Percentiles rank a stretch among this genome's conserved stretches.
These are phyloP conservation scores for Mormoops blainvillei DNA, from an alignment of 2,113 vertebrate species.

Conservation along the genomic window DNA sequence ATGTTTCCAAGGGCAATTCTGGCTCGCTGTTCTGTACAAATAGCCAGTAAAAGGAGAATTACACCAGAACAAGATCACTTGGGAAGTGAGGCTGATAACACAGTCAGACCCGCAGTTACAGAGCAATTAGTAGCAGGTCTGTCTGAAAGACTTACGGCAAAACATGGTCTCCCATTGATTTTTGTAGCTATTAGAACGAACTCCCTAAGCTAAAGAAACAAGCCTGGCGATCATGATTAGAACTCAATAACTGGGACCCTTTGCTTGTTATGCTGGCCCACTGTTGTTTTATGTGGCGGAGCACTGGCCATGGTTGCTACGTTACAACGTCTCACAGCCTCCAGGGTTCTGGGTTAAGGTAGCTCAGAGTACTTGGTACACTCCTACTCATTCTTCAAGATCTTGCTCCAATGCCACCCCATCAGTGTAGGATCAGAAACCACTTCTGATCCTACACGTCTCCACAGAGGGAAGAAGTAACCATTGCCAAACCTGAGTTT, in stretches of 20 bases:
- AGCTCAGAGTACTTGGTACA: too few species aligned
- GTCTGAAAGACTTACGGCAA: conserved; percentile 24
- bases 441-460: neutral
- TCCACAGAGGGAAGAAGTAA: neutral
- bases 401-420: neutral
- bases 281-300: neutral
- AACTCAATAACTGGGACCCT: neutral
- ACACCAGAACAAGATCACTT: neutral
- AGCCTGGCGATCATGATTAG: neutral
- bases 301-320: neutral
- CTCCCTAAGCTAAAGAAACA: neutral
- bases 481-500: neutral
- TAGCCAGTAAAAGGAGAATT: conserved; percentile 36
- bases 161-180: conserved; percentile 39
- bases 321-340: neutral
- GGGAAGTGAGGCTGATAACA: conserved; percentile 11
- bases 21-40: conserved; percentile 38
- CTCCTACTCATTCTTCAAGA: neutral
- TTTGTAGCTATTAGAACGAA: conserved; percentile 10
- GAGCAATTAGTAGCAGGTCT: conserved; percentile 28
- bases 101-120: neutral
- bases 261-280: neutral
- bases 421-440: neutral
- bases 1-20: neutral
- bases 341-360: neutral